Base-by-base conservation (phyloP, 2,888 invertebrate species). In the Pterobdella sp. region DNA sequence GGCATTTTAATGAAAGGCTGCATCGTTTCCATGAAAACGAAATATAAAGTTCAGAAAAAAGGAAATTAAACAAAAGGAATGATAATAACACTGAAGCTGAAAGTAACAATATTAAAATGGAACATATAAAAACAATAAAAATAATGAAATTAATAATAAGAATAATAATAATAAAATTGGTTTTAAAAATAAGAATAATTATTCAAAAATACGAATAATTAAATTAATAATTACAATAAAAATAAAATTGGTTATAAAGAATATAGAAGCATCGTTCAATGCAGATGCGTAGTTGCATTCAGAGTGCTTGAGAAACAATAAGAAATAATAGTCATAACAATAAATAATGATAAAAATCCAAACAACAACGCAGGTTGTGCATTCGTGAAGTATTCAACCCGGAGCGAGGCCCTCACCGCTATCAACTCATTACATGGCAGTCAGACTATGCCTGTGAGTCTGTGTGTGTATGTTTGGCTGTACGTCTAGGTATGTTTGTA, bases 391-490 rank as follows among this genome's bases (percentile, higher is more conserved):
- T 97, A 92, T 88, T 90, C 92, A 85, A 91, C 92, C 83, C 94
- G 95, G 85, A 90, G 91, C 84, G 97, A 98, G 88, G 97, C 97
- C 82, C 94, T 94, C 86, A 91, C 93, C 80, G 97, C 97, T 83
- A 97, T 97, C 87, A 92, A 92, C 86, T 92, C 91, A 86, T 88
- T 98, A 85, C 96, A 97, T 91, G 97, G 97, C 85, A 94, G 94
- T 88, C 96, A 96, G 90, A 98, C 97, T 88, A 98, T 98, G 97
- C 94, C 95, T 88, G 95, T 96, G 87, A 4, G 65, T 65, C 7
- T 65, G 14, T 32, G 32, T 65, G 65, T 65, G 65, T 31, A 4
- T 65, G 4, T 31, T 29, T 65, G 32, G 3, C 3, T 65, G 65
- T 65, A 34, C 32, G 65, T 65, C 22, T 65, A 31, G 4, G 32